phyloP scores from a whole-genome alignment of 2,888 invertebrate species.

The Perdita meconis region DNA sequence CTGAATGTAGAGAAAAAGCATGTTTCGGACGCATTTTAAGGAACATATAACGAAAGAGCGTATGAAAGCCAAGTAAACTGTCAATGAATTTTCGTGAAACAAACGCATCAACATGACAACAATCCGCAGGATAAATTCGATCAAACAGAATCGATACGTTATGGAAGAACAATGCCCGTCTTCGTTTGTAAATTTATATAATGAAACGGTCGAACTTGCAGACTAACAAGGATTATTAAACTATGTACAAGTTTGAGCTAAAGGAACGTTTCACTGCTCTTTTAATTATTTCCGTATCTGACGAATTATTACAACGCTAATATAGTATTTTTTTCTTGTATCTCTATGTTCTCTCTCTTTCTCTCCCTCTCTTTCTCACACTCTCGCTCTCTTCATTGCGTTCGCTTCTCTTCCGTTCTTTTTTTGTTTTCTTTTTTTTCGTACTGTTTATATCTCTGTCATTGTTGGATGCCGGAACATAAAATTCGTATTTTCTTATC shows the following conservation, averaged over 20 bases:
- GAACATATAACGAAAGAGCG: conserved; percentile 20
- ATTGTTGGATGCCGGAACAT: conserved; percentile 23
- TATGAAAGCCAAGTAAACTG: conserved; percentile 16
- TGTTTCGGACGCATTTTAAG: conserved; percentile 8
- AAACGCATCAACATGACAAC: conserved; percentile 2
- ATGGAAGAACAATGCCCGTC: conserved; percentile 53
- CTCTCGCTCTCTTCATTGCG: neutral
- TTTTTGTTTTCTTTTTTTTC: conserved; percentile 14
- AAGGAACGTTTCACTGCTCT: conserved; percentile 56
- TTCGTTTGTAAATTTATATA: conserved; percentile 33
- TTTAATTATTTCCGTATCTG: conserved; percentile 33
- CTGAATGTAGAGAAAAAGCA: conserved; percentile 23
- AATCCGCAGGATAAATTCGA: conserved; percentile 11
- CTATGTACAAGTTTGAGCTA: conserved; percentile 72
- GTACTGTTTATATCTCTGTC: conserved; percentile 26
- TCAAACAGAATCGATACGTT: conserved; percentile 23
- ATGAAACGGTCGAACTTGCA: conserved; percentile 38
- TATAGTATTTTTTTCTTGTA: conserved; percentile 47
- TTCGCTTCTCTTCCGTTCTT: neutral
- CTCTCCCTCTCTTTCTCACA: neutral
- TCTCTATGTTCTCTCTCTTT: conserved; percentile 18
- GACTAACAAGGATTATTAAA: conserved; percentile 61
- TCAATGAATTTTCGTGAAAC: neutral
- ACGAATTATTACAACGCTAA: conserved; percentile 45
- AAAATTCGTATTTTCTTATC: conserved; percentile 25